Evolutionary conservation across 2,888 invertebrate species (phyloP), one percentile per base, ranked within the genome.

Genomic region (Agonum fuliginosum): DNA sequence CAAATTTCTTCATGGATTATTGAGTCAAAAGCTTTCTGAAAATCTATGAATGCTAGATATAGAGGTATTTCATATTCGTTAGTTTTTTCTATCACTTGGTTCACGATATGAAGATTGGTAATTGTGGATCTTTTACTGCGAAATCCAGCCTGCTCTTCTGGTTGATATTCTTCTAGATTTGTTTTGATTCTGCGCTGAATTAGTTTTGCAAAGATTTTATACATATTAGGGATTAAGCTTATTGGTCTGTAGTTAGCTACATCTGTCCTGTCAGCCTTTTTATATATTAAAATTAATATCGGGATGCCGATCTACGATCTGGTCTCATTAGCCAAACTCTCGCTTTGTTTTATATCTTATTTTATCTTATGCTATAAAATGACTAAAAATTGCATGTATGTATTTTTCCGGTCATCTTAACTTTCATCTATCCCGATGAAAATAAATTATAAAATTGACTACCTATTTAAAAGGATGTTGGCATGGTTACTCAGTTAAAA

Each of bases 161-260:
- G 0, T 67, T 67, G 67, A 19, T 41, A 67, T 41, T 14, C 41
- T 67, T 67, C 41, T 19, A 67, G 2, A n/a, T 4, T 41, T n/a
- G 8, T 41, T 41, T 67, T 67, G 0, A 67, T 22, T 20, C 20
- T 67, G 4, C 5, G 0, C 41, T 67, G 67, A 17, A 67, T 17
- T 20, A 67, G 2, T 43, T 67, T 67, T 1, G 67, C 41, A 20
- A 67, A 67, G 3, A 67, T 19, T 22, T 67, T 41, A 37, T 43
- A 41, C 3, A 67, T 6, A 10, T 6, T 41, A 20, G 67, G 1
- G 3, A 67, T 20, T 8, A 67, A 12, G 20, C 67, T 37, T 17
- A 67, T 67, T 10, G 67, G 67, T 17, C 41, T 67, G 12, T 67
- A 37, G 43, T 67, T 67, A 8, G 2, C 4, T 20, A 67, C 19